These are phyloP conservation scores for Luidia sarsii DNA, from an alignment of 53 echinoderm and acorn worm genomes.

Conservation along the genomic window DNA sequence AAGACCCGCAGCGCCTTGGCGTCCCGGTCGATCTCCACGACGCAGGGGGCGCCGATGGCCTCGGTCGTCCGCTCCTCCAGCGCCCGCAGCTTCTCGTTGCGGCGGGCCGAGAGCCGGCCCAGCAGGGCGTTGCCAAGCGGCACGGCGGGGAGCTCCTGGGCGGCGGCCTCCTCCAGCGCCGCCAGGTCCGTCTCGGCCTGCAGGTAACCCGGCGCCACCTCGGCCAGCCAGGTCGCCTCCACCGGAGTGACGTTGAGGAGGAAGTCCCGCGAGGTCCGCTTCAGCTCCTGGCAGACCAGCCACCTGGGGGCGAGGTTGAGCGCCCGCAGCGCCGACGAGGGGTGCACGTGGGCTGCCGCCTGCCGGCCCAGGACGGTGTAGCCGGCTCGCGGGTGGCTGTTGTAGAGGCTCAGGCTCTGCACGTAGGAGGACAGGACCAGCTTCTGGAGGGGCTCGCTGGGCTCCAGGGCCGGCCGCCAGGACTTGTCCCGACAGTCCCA, in stretches of 20 bases:
- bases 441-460: constrained; percentile 44
- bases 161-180: constrained; percentile 31
- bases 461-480: not conserved
- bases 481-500: not conserved
- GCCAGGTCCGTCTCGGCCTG: constrained; percentile 16
- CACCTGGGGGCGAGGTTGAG: constrained; percentile 44
- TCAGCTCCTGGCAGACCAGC: constrained; percentile 60
- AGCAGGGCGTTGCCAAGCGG: constrained; percentile 56
- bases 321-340: constrained; percentile 53
- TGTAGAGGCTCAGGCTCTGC: constrained; percentile 57
- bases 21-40: constrained; percentile 46
- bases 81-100: constrained; percentile 45
- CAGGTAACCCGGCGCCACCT: constrained; percentile 32
- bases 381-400: constrained; percentile 60
- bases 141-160: constrained; percentile 19
- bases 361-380: constrained; percentile 55
- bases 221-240: constrained; percentile 43
- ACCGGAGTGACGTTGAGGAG: constrained; percentile 54
- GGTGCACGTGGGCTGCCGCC: constrained; percentile 50
- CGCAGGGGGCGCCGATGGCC: constrained; percentile 18
- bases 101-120: constrained; percentile 25
- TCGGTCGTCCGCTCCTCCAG: constrained; percentile 45
- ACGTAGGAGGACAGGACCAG: constrained; percentile 55
- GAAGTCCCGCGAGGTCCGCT: constrained; percentile 57
- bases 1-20: constrained; percentile 43